Evolutionary conservation across 2,888 invertebrate species (phyloP).

Genomic region (Aquatica leii): DNA sequence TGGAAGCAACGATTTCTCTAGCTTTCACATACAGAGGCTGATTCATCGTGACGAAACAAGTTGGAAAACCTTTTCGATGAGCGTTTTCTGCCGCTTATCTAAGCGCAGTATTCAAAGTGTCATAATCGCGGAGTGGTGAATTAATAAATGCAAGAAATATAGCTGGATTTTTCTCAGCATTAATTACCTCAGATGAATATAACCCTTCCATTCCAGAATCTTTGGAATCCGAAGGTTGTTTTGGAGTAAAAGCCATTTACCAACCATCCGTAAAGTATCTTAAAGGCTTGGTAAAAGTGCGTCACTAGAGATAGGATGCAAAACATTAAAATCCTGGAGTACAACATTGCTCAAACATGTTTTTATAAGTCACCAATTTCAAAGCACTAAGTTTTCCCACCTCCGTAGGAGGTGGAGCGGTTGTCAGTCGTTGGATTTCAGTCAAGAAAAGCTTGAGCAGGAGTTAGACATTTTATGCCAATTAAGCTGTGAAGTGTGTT

Average conservation of each 20-base stretch:
- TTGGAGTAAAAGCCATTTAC: constrained; percentile 2
- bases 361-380: constrained; percentile 1
- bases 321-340: not conserved
- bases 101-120: too few relatives aligned
- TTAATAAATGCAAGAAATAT: constrained; percentile 8
- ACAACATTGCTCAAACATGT: constrained; percentile 4
- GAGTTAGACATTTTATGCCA: constrained; percentile 19
- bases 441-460: not conserved
- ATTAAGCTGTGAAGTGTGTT: constrained; percentile 20
- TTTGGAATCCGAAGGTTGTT: not conserved
- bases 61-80: too few relatives aligned
- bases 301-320: not conserved
- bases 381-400: constrained; percentile 1
- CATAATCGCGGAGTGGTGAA: not conserved
- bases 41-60: too few relatives aligned
- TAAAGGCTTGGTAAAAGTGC: not conserved
- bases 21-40: too few relatives aligned
- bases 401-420: constrained; percentile 1
- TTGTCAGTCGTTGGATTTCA: constrained; percentile 1
- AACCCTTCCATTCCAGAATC: constrained; percentile 16
- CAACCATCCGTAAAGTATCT: constrained; percentile 5
- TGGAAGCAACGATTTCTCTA: too few relatives aligned
- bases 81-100: constrained; percentile 10
- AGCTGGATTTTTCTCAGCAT: not conserved
- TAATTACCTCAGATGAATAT: not conserved